Conservation (phyloP, 2,888 invertebrate genomes). For the Glaucopsyche alexis region DNA sequence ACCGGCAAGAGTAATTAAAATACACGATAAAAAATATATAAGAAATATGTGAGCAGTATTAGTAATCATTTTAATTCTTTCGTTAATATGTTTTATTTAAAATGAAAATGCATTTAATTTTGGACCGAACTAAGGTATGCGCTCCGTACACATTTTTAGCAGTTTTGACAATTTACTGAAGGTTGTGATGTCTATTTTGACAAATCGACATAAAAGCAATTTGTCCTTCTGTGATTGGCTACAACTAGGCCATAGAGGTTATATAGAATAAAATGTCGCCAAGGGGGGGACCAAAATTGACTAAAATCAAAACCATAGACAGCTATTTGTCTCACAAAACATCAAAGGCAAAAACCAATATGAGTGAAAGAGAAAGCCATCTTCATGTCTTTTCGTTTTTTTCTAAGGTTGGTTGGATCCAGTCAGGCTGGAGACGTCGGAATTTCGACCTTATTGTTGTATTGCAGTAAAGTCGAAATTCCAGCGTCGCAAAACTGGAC, state of each 20-base stretch:
- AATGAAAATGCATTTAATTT: slow-evolving; percentile 31
- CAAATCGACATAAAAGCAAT: slow-evolving; percentile 57
- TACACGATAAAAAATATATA: slow-evolving; percentile 61
- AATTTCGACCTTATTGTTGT: too few relatives aligned
- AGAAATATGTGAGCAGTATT: slow-evolving; percentile 61
- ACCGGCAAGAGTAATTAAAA: slow-evolving; percentile 79
- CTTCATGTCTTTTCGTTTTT: too few relatives aligned
- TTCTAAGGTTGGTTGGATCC: too few relatives aligned
- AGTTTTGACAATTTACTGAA: slow-evolving; percentile 45
- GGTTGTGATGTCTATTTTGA: slow-evolving; percentile 46
- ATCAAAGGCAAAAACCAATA: too few relatives aligned
- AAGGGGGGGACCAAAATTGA: too few relatives aligned
- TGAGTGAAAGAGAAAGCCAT: too few relatives aligned
- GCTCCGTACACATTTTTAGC: slow-evolving; percentile 55
- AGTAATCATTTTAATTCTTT: slow-evolving; percentile 59
- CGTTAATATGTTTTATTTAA: slow-evolving; percentile 42
- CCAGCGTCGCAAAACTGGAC: too few relatives aligned
- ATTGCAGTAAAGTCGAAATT: too few relatives aligned
- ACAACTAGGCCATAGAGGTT: slow-evolving; percentile 34
- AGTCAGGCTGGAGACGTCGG: too few relatives aligned
- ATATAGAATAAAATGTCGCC: neutral
- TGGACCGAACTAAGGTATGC: slow-evolving; percentile 41
- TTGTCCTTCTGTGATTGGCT: slow-evolving; percentile 67
- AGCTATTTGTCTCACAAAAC: too few relatives aligned
- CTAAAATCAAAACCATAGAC: too few relatives aligned